Evolutionary conservation across 2,113 vertebrate species (phyloP), one percentile per base, ranked within the genome.

Genomic region (Microtus ochrogaster): DNA sequence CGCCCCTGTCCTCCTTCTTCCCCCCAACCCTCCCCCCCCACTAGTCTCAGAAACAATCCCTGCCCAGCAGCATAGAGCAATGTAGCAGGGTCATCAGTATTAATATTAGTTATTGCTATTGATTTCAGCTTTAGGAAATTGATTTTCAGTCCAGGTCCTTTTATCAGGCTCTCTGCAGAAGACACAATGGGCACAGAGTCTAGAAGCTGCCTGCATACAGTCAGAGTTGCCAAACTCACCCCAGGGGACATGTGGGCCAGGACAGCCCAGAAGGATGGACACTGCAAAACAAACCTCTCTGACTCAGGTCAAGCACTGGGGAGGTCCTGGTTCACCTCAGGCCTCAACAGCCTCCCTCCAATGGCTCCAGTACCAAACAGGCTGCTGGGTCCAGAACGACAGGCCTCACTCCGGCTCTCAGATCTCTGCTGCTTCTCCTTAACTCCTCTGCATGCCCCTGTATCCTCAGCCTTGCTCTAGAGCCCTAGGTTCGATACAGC

Each of bases 71-170:
- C 98, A 94, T 92, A 96, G 97, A 89, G 92, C 97, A 95, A 97
- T 97, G 95, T 96, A 98, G 98, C 95, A 96, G 96, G 97, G 89
- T 97, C 97, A 98, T 98, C 98, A 98, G 98, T 98, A 98, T 98
- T 98, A 98, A 98, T 98, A 98, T 98, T 97, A 98, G 98, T 98
- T 98, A 98, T 98, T 93, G 98, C 96, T 98, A 98, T 98, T 98
- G 98, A 99, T 99, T 98, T 98, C 98, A 97, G 98, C 98, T 98
- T 98, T 98, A 98, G 91, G 76, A 98, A 96, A 98, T 98, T 97
- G 98, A 98, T 99, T 98, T 98, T 98, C 98, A 98, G 98, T 97
- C 98, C 47, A 4, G 89, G 96, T 96, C 96, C 98, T 96, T 98
- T 98, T 97, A 98, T 90, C 97, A 98, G 96, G 97, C 98, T 98